Percentiles rank a stretch among this genome's conserved stretches.
Evolutionary conservation across 2,797 vertebrate genomes (phyloP).

Genomic region (Hydrolagus colliei): DNA sequence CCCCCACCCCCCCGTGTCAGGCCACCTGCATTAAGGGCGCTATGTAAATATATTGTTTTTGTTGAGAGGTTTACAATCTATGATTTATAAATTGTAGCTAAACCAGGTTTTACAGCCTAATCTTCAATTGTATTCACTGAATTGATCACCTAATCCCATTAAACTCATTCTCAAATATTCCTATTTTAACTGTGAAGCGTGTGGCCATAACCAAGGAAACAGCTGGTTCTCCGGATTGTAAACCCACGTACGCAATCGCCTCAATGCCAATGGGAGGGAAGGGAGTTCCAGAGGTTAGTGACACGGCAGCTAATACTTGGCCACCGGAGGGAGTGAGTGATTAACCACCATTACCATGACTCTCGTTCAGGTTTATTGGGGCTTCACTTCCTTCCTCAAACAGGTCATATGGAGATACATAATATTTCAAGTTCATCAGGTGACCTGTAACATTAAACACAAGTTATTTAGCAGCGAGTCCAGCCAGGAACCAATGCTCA

Average conservation of each 20-base stretch:
- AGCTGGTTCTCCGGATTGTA: too few species aligned
- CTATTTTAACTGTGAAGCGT: too few species aligned
- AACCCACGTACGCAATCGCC: too few species aligned
- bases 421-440: slow-evolving; percentile 91
- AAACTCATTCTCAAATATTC: not conserved
- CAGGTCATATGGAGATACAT: slow-evolving; percentile 81
- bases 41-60: too few species aligned
- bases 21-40: not conserved
- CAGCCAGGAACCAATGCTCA: too few species aligned
- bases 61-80: too few species aligned
- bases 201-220: too few species aligned
- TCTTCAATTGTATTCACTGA: not conserved
- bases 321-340: not conserved
- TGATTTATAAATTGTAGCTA: too few species aligned
- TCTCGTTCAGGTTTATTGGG: slow-evolving; percentile 73
- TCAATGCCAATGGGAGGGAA: not conserved
- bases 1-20: not conserved
- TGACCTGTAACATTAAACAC: slow-evolving; percentile 57
- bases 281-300: not conserved
- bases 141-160: not conserved
- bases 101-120: not conserved
- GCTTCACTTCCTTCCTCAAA: slow-evolving; percentile 79
- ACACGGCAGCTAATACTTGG: not conserved
- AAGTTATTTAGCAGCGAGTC: not conserved
- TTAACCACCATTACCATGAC: slow-evolving; percentile 54